Evolutionary conservation across 2,113 vertebrate genomes (phyloP), one percentile per base, ranked within the genome.

Genomic region (Piliocolobus tephrosceles): DNA sequence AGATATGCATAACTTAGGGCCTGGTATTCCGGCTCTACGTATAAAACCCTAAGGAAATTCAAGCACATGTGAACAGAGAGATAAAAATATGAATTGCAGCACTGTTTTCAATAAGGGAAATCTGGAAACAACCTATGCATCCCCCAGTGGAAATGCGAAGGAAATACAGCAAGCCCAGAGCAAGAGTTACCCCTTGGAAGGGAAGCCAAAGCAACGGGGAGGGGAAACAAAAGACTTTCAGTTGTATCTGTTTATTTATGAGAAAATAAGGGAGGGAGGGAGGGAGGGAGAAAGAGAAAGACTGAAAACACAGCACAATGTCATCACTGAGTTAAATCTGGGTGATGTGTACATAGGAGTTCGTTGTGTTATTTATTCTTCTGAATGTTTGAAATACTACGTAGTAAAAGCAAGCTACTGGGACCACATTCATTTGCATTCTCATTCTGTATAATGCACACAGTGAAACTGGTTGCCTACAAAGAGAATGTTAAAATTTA

Each of bases 401-500:
- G 45, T 78, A 12, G 84, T 55, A 68, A 50, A 93, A 89, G 66
- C 50, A 47, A 95, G n/a, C 35, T 76, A 75, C 30, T 47, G 70
- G n/a, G 50, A 8, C 55, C 20, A 50, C 1, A 6, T 32, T 73
- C 73, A 80, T 88, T 52, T 72, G 78, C 32, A 52, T 79, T 43
- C 61, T 58, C 35, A 8, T 64, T 79, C 32, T 86, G 80, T 55
- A n/a, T 58, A 78, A 61, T 47, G 52, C 22, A 73, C 78, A 43
- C 30, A 45, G 35, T 35, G 50, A 89, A 95, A 61, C 40, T 55
- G 22, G 58, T 40, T 83, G 57, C 66, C 91, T 79, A 58, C 57
- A 25, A 91, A 76, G 32, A 88, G 50, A 92, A 70, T 50, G 95
- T 47, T 72, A 61, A 87, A 61, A 76, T 75, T 91, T 95, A 92